These are phyloP conservation scores for Zapus hudsonius DNA, from an alignment of 2,113 vertebrate genomes.

Conservation along the genomic window DNA sequence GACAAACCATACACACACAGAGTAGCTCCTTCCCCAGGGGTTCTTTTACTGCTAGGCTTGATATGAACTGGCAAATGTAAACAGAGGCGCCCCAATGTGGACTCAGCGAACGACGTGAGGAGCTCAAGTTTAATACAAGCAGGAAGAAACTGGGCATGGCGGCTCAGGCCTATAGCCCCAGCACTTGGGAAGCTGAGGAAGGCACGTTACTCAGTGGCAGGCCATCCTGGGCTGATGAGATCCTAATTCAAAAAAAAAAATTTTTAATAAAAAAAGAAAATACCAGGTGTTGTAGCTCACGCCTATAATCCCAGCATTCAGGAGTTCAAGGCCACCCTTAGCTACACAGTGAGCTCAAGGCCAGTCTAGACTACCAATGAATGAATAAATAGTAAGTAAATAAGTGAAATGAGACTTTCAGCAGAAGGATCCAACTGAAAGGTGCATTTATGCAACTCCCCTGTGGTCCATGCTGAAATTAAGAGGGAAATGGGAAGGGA, in stretches of 20 bases:
- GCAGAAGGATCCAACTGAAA: neutral
- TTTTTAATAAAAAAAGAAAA: neutral
- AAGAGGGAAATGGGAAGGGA: neutral
- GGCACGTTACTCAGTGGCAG: too few species aligned
- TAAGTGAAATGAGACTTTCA: neutral
- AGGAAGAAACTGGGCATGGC: too few species aligned
- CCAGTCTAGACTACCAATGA: too few species aligned
- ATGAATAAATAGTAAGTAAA: too few species aligned
- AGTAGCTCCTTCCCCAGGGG: neutral
- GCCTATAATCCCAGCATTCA: too few species aligned
- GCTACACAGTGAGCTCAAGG: too few species aligned
- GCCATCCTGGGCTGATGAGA: too few species aligned
- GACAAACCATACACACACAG: neutral
- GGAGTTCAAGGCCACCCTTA: too few species aligned
- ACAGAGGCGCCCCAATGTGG: accelerated
- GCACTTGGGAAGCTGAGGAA: too few species aligned
- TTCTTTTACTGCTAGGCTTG: neutral
- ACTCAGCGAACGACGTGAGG: neutral
- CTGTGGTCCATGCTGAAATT: neutral
- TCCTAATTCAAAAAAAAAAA: too few species aligned
- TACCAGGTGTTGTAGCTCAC: too few species aligned
- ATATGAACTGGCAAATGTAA: neutral
- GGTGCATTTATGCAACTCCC: neutral
- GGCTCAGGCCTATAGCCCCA: too few species aligned
- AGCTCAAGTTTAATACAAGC: neutral